These are phyloP conservation scores for Cricetomys ansorgei DNA, from an alignment of 2,113 vertebrate species.

Conservation along the genomic window DNA sequence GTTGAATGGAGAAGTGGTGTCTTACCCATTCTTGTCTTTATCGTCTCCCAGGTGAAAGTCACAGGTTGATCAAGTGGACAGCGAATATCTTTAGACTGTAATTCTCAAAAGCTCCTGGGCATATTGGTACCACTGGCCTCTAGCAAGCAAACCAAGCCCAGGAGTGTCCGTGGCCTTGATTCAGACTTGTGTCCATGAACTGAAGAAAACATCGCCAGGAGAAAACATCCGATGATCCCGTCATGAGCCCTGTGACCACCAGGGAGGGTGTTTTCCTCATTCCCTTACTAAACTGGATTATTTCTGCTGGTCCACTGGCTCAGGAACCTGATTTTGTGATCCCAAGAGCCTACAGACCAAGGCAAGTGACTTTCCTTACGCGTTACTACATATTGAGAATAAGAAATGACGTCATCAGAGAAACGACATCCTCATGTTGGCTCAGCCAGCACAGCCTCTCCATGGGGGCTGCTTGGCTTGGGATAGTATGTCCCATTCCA, in stretches of 20 bases:
- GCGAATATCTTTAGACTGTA: neutral
- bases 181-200: neutral
- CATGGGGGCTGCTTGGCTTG: neutral
- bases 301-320: neutral
- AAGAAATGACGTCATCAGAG: neutral
- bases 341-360: neutral
- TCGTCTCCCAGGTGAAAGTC: neutral
- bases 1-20: neutral
- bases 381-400: neutral
- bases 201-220: neutral
- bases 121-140: neutral
- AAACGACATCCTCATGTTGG: neutral
- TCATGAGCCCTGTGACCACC: neutral
- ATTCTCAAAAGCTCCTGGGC: neutral
- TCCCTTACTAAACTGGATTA: neutral
- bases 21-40: neutral
- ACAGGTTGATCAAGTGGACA: neutral
- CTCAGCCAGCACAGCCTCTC: neutral
- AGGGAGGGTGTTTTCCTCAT: neutral
- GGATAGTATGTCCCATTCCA: neutral
- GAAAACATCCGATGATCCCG: accelerated
- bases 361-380: neutral
- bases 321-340: neutral
- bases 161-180: neutral
- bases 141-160: neutral